Conservation (phyloP, 2,113 vertebrate genomes). For the Notiomystis cincta region DNA sequence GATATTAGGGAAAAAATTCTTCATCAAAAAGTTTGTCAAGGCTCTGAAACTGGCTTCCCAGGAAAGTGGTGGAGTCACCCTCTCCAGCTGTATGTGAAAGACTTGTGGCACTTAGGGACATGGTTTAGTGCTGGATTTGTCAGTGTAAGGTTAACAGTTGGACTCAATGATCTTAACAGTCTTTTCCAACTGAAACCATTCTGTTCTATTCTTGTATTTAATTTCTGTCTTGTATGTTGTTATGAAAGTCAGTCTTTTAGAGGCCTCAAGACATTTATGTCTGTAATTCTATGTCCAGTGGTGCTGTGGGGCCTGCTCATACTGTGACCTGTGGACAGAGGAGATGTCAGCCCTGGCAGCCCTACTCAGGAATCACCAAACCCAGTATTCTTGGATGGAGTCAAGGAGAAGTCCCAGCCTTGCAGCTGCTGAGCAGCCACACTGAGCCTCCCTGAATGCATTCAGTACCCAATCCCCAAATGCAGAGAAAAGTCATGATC, state of each 20-base stretch:
- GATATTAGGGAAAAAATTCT: background rate
- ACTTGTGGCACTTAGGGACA: too few species aligned
- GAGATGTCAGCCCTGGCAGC: background rate
- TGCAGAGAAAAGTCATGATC: background rate
- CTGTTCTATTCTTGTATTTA: background rate
- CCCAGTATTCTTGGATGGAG: accelerated
- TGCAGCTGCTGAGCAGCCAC: background rate
- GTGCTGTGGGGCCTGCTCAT: background rate
- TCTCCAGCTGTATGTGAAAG: background rate
- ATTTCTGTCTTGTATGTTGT: background rate
- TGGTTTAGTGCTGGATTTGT: background rate
- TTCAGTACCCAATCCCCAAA: background rate
- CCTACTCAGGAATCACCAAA: background rate
- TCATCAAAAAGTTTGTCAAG: background rate
- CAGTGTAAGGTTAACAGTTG: background rate
- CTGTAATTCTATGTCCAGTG: background rate
- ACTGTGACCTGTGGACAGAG: background rate
- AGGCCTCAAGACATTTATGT: background rate
- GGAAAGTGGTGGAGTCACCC: background rate
- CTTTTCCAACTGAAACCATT: background rate
- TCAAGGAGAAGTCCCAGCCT: background rate
- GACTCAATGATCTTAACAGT: background rate
- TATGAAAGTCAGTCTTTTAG: background rate
- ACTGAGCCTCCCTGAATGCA: background rate
- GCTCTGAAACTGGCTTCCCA: background rate